Evolutionary conservation across 2,113 vertebrate species (phyloP).

Genomic region (Amphiprion ocellaris): DNA sequence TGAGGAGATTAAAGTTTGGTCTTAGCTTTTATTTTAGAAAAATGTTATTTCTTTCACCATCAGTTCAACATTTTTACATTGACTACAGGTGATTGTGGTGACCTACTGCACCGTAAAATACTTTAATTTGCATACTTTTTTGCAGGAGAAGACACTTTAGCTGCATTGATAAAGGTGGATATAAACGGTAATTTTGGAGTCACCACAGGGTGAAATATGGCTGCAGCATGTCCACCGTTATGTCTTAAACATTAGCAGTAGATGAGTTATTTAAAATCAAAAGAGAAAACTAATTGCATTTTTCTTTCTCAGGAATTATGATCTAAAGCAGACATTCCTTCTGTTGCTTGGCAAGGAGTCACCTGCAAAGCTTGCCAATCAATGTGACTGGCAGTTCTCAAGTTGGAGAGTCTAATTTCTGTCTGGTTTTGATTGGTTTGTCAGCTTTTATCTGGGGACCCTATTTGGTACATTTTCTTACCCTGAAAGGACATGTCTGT

Average conservation of each 20-base stretch:
- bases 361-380: conserved; percentile 73
- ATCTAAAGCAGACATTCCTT: conserved; percentile 45
- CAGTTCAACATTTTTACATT: conserved; percentile 6
- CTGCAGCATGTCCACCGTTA: not conserved
- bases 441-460: conserved; percentile 78
- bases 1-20: conserved; percentile 5
- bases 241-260: not conserved
- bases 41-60: conserved; percentile 1
- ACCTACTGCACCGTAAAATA: conserved; percentile 13
- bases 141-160: not conserved
- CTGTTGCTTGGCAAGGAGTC: conserved; percentile 47
- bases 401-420: conserved; percentile 76
- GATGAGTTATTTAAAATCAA: conserved; percentile 26
- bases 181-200: not conserved
- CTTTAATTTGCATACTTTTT: not conserved
- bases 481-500: conserved; percentile 78
- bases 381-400: conserved; percentile 77
- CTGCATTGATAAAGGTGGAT: not conserved
- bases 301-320: conserved; percentile 36
- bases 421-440: conserved; percentile 76
- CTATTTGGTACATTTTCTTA: conserved; percentile 70
- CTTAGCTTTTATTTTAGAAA: conserved; percentile 45
- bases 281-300: conserved; percentile 28
- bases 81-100: not conserved
- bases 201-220: not conserved